Base-by-base conservation (phyloP, 2,113 vertebrate species). In the Nothocercus julius region DNA sequence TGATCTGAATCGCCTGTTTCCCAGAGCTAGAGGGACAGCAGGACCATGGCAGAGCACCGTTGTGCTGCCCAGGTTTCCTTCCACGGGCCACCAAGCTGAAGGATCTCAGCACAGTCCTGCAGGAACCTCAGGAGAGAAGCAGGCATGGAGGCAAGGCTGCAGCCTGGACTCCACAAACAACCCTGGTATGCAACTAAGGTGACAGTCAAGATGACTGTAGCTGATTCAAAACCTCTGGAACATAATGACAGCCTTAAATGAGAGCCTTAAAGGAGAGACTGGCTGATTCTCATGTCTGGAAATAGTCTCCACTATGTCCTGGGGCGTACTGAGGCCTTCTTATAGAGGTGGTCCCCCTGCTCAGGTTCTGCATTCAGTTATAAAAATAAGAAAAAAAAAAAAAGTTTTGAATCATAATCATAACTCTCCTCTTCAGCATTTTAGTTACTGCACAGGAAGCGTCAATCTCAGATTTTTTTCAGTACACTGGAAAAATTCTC, bases 141-240 rank as follows among this genome's bases (percentile, higher is more conserved):
- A 7, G 32, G 1, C 18, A 7, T 5, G 32, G 44, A 79, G 21
- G 82, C 66, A 2, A 34, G 1, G 15, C 36, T 20, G 42, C 20
- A 77, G 5, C 19, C 3, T 3, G 80, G 58, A 4, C 27, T 5
- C 64, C 59, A 53, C 4, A 7, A 14, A 5, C 7, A 7, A 36
- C 47, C 18, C 20, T 42, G 12, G 11, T 5, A 5, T 27, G 36
- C 15, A 19, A 8, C 0, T 9, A 58, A 74, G 28, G 36, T 63
- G 19, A 24, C 17, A 56, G 3, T 18, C 30, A 32, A 45, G 32
- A 34, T 1, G 5, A 13, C 0, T 21, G 47, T 24, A 54, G 6
- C 1, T 5, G 1, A 42, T 42, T 15, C 19, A 54, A 72, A 74
- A 27, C 8, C 30, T 21, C 3, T 34, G 47, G 32, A 66, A 56